Conservation (phyloP, 2,113 vertebrate species). For the Rhinolophus sinicus region DNA sequence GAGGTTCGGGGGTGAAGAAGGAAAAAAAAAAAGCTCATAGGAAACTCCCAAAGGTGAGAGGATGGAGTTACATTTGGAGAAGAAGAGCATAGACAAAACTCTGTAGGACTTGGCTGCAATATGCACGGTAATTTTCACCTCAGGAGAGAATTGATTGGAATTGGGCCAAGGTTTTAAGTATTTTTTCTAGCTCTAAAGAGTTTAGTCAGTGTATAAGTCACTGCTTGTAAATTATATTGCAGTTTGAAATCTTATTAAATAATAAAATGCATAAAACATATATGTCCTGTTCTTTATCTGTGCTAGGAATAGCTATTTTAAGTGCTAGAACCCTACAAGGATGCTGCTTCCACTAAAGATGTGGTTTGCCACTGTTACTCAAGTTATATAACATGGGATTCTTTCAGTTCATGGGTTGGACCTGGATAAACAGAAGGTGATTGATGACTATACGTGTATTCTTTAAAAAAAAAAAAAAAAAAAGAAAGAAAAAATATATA, state of each 20-base stretch:
- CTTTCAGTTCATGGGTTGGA: background rate
- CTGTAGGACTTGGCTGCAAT: background rate
- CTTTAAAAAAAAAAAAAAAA: background rate
- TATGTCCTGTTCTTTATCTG: background rate
- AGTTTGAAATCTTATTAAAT: background rate
- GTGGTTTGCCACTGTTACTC: background rate
- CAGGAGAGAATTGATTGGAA: background rate
- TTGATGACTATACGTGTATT: background rate
- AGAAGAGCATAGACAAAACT: background rate
- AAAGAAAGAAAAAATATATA: no score
- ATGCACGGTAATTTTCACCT: background rate
- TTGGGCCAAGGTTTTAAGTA: background rate
- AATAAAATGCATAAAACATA: background rate
- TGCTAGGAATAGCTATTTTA: background rate
- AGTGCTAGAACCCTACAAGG: background rate
- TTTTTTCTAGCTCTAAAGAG: background rate
- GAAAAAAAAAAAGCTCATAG: background rate
- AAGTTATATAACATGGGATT: background rate
- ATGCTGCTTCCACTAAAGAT: background rate
- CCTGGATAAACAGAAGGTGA: background rate
- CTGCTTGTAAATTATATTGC: background rate
- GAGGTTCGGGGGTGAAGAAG: background rate
- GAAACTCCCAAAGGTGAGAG: background rate
- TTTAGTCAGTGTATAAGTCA: background rate
- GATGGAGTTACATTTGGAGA: background rate